phyloP scores from a whole-genome alignment of 2,888 invertebrate genomes.

The Agapostemon virescens region DNA sequence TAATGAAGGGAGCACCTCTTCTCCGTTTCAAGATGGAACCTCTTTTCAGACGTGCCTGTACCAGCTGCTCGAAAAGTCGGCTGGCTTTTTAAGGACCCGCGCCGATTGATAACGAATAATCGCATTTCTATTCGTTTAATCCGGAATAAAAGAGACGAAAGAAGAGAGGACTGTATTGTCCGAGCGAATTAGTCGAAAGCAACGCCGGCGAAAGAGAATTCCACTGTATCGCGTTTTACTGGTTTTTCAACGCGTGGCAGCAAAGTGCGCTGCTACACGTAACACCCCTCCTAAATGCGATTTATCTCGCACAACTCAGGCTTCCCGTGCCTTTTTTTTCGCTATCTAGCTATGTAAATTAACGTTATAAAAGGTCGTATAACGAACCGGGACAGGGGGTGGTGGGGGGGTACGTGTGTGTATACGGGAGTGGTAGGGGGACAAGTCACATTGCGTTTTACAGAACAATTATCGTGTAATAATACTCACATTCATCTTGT shows the following conservation, averaged over 20 bases:
- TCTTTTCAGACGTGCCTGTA: background rate
- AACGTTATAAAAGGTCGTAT: slow-evolving; percentile 71
- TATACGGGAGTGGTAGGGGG: background rate
- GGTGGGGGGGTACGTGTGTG: too few relatives aligned
- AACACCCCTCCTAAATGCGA: slow-evolving; percentile 15
- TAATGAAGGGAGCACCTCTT: background rate
- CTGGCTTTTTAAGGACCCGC: background rate
- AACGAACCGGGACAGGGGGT: slow-evolving; percentile 44
- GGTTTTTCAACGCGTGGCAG: slow-evolving; percentile 22
- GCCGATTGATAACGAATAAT: too few relatives aligned
- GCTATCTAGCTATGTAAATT: slow-evolving; percentile 65
- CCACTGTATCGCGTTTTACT: slow-evolving; percentile 20
- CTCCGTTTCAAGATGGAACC: background rate
- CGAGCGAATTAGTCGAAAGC: background rate
- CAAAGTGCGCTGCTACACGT: slow-evolving; percentile 13
- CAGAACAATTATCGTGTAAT: slow-evolving; percentile 56
- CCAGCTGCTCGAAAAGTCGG: background rate
- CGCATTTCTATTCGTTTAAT: background rate
- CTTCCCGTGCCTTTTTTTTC: slow-evolving; percentile 26
- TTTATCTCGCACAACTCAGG: slow-evolving; percentile 11
- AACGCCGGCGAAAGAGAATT: slow-evolving; percentile 8
- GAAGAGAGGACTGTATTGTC: background rate
- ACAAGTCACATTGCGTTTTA: slow-evolving; percentile 59
- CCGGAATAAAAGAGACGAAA: too few relatives aligned
- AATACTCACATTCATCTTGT: slow-evolving; percentile 68